A percentile compares a stretch with the other conserved stretches of the same genome.
These are phyloP conservation scores for Nannoperca obscura DNA, from an alignment of 2,797 vertebrate species.

Conservation along the genomic window DNA sequence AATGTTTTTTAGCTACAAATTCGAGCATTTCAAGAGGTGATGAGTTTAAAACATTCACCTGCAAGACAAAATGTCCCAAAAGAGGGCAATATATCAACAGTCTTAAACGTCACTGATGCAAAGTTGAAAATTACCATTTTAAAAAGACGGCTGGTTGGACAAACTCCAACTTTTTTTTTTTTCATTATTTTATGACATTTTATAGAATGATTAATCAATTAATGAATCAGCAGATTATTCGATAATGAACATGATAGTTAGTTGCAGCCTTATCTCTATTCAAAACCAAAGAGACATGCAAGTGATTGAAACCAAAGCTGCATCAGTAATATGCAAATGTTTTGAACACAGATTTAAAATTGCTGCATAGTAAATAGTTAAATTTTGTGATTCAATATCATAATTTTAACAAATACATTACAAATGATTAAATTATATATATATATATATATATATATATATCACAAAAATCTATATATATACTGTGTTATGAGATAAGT, in stretches of 20 bases:
- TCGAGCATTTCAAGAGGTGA: neutral
- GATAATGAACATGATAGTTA: neutral
- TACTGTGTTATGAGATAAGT: too few relatives aligned
- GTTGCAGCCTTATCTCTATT: neutral
- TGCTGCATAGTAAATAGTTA: neutral
- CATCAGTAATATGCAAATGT: neutral
- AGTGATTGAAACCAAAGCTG: neutral
- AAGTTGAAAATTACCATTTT: neutral
- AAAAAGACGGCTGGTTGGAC: neutral
- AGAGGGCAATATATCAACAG: neutral
- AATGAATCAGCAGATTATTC: neutral
- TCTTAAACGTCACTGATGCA: neutral
- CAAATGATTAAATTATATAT: too few relatives aligned
- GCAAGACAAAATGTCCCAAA: neutral
- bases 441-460: too few relatives aligned
- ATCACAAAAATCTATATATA: too few relatives aligned
- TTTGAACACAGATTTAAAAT: neutral
- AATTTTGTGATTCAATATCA: too few relatives aligned
- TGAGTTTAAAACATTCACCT: neutral
- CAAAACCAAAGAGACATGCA: neutral
- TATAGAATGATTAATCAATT: neutral
- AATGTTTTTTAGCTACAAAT: neutral
- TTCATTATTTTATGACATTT: too few relatives aligned
- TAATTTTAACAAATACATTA: too few relatives aligned
- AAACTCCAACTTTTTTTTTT: neutral